These are phyloP conservation scores for Pitangus sulphuratus DNA, from an alignment of 2,797 vertebrate species.

Conservation along the genomic window DNA sequence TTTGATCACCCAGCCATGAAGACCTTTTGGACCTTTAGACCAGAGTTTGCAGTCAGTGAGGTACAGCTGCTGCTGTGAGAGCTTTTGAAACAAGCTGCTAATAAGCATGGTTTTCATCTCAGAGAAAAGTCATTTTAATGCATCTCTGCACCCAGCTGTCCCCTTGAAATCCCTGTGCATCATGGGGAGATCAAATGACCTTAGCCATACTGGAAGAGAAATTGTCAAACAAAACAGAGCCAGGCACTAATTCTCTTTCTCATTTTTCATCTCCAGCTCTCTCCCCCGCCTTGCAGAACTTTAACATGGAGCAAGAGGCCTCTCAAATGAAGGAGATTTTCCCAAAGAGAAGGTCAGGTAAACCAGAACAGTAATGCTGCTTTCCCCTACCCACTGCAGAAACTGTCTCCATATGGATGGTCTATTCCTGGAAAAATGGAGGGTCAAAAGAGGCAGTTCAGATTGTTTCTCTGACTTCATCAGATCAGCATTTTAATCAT, in stretches of 20 bases:
- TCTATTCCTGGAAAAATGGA: conserved; percentile 47
- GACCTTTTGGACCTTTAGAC: background rate
- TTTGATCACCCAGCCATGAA: background rate
- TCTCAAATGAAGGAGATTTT: background rate
- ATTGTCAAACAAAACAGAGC: background rate
- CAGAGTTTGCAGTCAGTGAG: background rate
- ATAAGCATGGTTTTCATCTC: conserved; percentile 30
- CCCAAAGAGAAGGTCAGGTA: background rate
- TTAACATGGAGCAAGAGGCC: background rate
- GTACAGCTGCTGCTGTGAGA: background rate
- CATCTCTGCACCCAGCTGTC: conserved; percentile 31
- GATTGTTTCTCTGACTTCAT: conserved; percentile 48
- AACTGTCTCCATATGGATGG: background rate
- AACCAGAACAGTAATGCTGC: background rate
- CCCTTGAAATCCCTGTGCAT: conserved; percentile 24
- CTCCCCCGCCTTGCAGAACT: background rate
- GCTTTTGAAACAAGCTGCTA: conserved; percentile 35
- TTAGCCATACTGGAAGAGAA: background rate
- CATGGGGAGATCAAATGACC: conserved; percentile 24
- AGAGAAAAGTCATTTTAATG: background rate
- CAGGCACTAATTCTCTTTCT: background rate
- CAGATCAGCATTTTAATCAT: conserved; percentile 41
- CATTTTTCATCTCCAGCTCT: background rate
- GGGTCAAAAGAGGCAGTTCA: background rate
- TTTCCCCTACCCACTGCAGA: background rate